Base-by-base conservation (phyloP, 1,140 invertebrate species). In the Melitaea cinxia region DNA sequence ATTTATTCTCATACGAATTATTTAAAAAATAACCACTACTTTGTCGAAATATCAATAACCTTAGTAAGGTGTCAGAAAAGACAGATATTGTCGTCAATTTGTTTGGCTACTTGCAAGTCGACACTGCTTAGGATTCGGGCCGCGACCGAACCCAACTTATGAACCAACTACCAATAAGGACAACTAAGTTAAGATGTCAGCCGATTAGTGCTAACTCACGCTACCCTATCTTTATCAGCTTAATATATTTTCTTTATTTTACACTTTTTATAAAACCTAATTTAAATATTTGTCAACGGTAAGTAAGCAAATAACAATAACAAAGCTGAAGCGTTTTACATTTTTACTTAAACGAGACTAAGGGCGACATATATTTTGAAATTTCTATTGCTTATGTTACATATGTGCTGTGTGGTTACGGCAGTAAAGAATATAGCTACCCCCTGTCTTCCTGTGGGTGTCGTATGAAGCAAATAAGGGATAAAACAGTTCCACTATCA, bases 51-150 rank as follows among this genome's bases (percentile, higher is more conserved):
- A 60, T 70, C 77, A 86, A 87, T 85, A 84, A 87, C 73, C 57
- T 68, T 60, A 56, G 33, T 42, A 73, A 72, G 33, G 75, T 82
- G 85, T 82, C 80, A 85, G 77, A 63, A 82, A 72, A 77, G 80
- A 72, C 78, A 78, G 72, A 87, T 85, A 87, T 87, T 87, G 82
- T 81, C 78, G 77, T 87, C 83, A 88, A 88, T 89, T 88, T 88
- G 87, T 88, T 85, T 70, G 68, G 70, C 62, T 76, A 75, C 68
- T 75, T 75, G 71, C 73, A 65, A 75, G 73, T 64, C 76, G 65
- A 47, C 57, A 65, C 80, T 86, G 78, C 72, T 89, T 88, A 82
- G 77, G 75, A 89, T 89, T 81, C 87, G 70, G 60, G 45, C 61
- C 65, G 68, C 79, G 78, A 72, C 58, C 79, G 74, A 70, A 61